Percentiles rank a stretch among this genome's conserved stretches.
Conservation (phyloP, 2,113 vertebrate genomes). For the Dolichallabes microphthalmus region DNA sequence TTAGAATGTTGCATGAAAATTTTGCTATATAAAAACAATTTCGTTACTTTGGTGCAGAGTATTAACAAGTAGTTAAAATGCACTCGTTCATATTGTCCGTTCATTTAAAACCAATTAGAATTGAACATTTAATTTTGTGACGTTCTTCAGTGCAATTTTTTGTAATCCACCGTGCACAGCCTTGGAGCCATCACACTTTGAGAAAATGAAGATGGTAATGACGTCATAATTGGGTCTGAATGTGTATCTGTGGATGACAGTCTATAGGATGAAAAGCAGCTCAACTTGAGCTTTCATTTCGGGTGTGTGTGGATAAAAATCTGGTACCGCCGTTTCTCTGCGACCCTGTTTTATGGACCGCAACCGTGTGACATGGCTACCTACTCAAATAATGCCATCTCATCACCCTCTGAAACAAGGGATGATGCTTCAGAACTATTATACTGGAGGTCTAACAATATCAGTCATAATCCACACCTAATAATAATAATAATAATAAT, state of each 20-base stretch:
- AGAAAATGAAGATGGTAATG: constrained; percentile 37
- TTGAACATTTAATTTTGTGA: constrained; percentile 28
- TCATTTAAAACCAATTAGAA: constrained; percentile 45
- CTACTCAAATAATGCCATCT: constrained; percentile 79
- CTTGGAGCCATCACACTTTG: constrained; percentile 29
- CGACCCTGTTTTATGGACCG: constrained; percentile 70
- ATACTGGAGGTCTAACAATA: constrained; percentile 88
- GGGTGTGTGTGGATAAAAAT: constrained; percentile 42
- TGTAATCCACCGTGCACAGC: constrained; percentile 24
- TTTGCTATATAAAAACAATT: constrained; percentile 18
- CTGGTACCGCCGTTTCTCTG: constrained; percentile 67
- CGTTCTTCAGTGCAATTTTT: constrained; percentile 67
- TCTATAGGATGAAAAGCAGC: constrained; percentile 58
- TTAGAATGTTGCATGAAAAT: constrained; percentile 13
- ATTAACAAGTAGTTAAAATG: constrained; percentile 33
- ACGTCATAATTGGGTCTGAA: constrained; percentile 36
- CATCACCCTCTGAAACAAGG: constrained; percentile 93
- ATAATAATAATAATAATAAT: constrained; percentile 83
- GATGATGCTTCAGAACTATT: constrained; percentile 93
- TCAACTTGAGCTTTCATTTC: constrained; percentile 54
- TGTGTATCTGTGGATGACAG: constrained; percentile 53
- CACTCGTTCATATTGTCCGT: no score
- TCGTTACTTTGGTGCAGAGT: constrained; percentile 44
- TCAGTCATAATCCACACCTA: constrained; percentile 93
- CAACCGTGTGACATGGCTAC: constrained; percentile 73